These are phyloP conservation scores for Leucophenga maculata DNA, from an alignment of 2,888 invertebrate species.

Conservation along the genomic window DNA sequence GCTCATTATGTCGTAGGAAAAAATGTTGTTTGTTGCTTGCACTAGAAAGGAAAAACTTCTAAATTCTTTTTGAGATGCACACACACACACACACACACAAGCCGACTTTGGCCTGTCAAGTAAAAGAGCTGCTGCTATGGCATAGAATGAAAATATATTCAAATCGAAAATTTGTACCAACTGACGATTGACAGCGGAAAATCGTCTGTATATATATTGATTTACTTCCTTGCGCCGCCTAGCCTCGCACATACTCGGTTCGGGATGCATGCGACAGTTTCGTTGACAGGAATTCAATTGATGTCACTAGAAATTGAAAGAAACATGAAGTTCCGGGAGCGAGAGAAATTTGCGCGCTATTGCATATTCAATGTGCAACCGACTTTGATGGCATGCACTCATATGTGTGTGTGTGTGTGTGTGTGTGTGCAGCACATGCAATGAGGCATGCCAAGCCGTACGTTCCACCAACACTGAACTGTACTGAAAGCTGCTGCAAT, in stretches of 20 bases:
- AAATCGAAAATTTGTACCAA: constrained; percentile 35
- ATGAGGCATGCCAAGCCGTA: constrained; percentile 3
- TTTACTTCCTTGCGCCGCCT: not conserved
- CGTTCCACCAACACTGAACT: not conserved
- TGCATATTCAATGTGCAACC: not conserved
- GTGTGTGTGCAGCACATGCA: constrained; percentile 9
- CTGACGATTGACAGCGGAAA: constrained; percentile 21
- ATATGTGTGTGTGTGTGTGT: not conserved
- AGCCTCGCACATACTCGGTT: not conserved
- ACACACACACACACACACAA: no score
- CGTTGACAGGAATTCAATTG: constrained; percentile 27
- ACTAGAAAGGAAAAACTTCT: no score
- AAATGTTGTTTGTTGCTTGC: no score
- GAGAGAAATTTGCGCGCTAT: not conserved
- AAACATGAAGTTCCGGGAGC: constrained; percentile 8
- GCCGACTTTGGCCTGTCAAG: no score
- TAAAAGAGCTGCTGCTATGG: no score
- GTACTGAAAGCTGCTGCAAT: not conserved
- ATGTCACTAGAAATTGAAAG: constrained; percentile 22
- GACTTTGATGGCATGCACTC: constrained; percentile 1
- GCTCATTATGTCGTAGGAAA: no score
- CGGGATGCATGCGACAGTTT: constrained; percentile 15
- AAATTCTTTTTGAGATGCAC: no score
- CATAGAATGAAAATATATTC: no score
- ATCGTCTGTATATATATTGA: not conserved